Base-by-base conservation (phyloP, 37 sponge, comb jelly and placozoan genomes). In the Chondrilla cf. caribensis region DNA sequence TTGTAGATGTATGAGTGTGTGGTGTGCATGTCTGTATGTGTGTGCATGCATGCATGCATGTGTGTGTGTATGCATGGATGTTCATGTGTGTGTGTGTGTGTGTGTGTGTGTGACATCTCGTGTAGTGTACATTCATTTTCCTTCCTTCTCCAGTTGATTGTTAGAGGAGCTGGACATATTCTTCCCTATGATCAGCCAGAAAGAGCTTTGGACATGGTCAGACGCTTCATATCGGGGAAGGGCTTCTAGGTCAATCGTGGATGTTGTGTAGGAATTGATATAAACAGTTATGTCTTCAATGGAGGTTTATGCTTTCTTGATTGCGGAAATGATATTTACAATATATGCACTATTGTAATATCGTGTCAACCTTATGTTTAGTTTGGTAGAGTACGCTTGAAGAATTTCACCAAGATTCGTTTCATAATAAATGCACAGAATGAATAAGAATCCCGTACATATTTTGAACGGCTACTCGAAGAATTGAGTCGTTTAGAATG, bases 101-200 rank as follows among this genome's bases (percentile, higher is more conserved):
- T 11, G 11, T 11, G 6, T 11, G 29, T 67, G 11, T 11, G 6
- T 11, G 29, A 31, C 4, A 0, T 67, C 51, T 47, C 6, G 32
- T 29, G 68, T 32, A 31, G 68, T 66, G 41, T 1, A 9, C 76
- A 0, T 54, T 0, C 57, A 18, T 51, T 57, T 58, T 14, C 64
- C 31, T 4, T 37, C 2, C 22, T 60, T 11, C 21, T 32, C 9
- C 58, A 93, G 91, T 87, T 92, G 4, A 82, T 92, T 36, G 84
- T 95, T 2, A 75, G 90, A 37, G 87, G 84, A 33, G 90, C 89
- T 54, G 96, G 96, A 0, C 96, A 95, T 76, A 89, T 95, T 33
- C 78, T 95, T 17, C 96, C 96, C 21, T 83, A 87, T 71, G 96
- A 95, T 40, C 96, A 95, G 64, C 96, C 96, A 3, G 93, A 87